Evolutionary conservation across 1,140 invertebrate genomes (phyloP), one percentile per base, ranked within the genome.

Genomic region (Drosophila willistoni): DNA sequence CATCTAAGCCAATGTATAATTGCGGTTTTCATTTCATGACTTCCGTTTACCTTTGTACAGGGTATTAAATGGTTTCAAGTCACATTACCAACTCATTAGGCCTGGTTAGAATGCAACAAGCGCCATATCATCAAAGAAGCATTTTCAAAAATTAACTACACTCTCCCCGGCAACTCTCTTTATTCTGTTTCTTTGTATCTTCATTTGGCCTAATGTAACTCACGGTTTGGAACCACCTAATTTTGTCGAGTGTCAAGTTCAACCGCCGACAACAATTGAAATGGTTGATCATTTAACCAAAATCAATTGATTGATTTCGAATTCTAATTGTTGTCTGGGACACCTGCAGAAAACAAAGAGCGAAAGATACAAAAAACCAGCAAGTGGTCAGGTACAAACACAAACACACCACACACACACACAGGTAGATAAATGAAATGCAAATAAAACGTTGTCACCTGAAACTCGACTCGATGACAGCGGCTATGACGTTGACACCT

Each of bases 291-390:
- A 69, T 64, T 62, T 82, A 62, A 87, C 73, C 39, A 34, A 59
- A 59, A 59, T 77, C 76, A 83, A 86, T 87, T 73, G 83, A 73
- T 83, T 67, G 47, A 17, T 59, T 66, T 57, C 60, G 71, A 65
- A 54, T 19, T 22, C 42, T 63, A 34, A 39, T 72, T 68, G 81
- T 76, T 79, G 63, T 67, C 69, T 62, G 79, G 79, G 33, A 59
- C 56, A 59, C 33, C 56, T 59, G 56, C 56, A 36, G 17, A 51
- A 51, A 86, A 87, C 83, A 87, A n/a, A 10, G 2, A 1, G 12
- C 17, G 25, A 57, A 7, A 29, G 29, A 29, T 29, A 29, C 12
- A 36, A 59, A 59, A 34, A 59, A 59, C 14, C 33, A 56, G 9
- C 33, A 10, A 59, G 33, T 57, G 29, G 55, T 29, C 14, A 19